Evolutionary conservation across 2,888 invertebrate genomes (phyloP), one percentile per base, ranked within the genome.

Genomic region (Lordiphosa andalusiaca): DNA sequence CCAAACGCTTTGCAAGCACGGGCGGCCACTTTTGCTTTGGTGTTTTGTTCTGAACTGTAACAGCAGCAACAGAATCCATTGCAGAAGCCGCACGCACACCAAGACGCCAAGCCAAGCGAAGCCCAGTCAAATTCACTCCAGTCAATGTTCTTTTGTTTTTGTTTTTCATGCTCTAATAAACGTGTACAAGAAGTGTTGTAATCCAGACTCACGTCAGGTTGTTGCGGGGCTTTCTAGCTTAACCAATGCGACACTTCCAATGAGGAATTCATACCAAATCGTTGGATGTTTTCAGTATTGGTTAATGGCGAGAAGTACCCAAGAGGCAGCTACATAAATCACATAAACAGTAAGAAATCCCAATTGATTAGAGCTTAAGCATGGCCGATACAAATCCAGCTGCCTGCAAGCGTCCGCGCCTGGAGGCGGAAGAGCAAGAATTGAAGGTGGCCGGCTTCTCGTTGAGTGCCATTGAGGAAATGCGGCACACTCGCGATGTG

Each of bases 221-320:
- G 30, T 68, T 30, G 30, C 38, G 65, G 81, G 86, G 85, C 75
- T 76, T 86, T 88, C 88, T 88, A 83, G 85, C 85, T 85, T 88
- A 87, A 86, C 86, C 90, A 90, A 90, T 90, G 88, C 88, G 89
- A 88, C 87, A 86, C 86, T 78, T 90, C 90, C 89, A 90, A 89
- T 85, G 84, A 82, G 74, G 73, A 84, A 78, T 77, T 75, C 85
- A 86, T 85, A 73, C 65, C 73, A 80, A 84, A 81, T 86, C 87
- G 86, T 90, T 90, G 90, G 90, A 89, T 88, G 88, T 86, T 86
- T 88, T 88, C 88, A 87, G 85, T 88, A 89, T 90, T 90, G 90
- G 89, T 80, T 88, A 86, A 89, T 88, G 85, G 86, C 85, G 84
- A 88, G 89, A 88, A 67, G 65, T 73, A 75, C 73, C 76, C 86